Evolutionary conservation across 2,888 invertebrate species (phyloP).

Genomic region (Lasioglossum figueresi): DNA sequence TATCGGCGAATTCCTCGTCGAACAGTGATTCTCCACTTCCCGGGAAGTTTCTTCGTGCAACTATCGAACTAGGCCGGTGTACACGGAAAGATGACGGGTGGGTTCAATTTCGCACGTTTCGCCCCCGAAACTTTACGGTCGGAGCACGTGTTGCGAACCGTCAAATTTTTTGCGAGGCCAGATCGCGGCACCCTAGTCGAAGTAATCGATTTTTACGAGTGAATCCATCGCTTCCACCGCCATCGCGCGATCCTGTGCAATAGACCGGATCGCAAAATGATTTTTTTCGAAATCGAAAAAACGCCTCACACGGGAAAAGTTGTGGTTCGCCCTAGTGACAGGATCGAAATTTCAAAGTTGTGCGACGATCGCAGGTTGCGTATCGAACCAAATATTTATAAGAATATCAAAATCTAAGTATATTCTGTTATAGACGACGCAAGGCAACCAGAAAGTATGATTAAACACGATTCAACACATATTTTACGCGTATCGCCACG

Average conservation of each 20-base stretch:
- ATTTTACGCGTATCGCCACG: no score
- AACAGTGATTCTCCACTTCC: conserved; percentile 22
- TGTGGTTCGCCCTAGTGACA: no score
- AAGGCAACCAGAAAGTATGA: no score
- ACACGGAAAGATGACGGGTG: conserved; percentile 33
- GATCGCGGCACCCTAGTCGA: background rate
- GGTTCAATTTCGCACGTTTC: conserved; percentile 24
- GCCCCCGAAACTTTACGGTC: conserved; percentile 36
- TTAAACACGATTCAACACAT: no score
- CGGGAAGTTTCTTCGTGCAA: background rate
- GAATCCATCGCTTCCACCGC: background rate
- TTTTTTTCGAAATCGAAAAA: no score
- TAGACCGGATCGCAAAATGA: no score
- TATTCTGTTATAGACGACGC: no score
- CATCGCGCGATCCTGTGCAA: background rate
- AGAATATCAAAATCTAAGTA: no score
- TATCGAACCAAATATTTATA: no score
- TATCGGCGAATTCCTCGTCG: conserved; percentile 33
- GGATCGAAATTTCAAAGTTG: no score
- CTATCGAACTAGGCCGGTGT: background rate
- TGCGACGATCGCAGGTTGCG: no score
- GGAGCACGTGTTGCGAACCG: conserved; percentile 37
- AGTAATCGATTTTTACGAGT: conserved; percentile 5
- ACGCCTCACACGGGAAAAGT: no score
- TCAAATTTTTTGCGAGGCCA: background rate